Conservation (phyloP, 1,140 invertebrate genomes). For the Trichonephila clavata region DNA sequence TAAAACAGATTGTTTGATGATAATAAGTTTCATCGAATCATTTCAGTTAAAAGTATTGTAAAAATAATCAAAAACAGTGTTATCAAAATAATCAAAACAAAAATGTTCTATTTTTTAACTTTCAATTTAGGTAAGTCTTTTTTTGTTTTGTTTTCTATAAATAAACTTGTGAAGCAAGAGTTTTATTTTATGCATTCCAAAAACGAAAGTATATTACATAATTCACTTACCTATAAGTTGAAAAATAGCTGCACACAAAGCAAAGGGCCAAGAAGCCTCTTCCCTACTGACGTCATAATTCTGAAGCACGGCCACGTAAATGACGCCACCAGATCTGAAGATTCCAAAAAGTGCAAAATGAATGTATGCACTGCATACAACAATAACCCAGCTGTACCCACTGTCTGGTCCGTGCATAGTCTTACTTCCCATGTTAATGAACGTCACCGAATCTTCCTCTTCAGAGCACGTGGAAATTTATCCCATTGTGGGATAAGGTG, state of each 20-base stretch:
- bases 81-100: too few relatives aligned
- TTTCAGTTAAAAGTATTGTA: too few relatives aligned
- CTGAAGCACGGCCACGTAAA: constrained; percentile 77
- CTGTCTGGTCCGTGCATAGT: constrained; percentile 48
- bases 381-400: constrained; percentile 75
- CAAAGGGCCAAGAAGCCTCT: constrained; percentile 78
- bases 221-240: constrained; percentile 66
- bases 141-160: too few relatives aligned
- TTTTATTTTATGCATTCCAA: neutral
- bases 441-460: neutral
- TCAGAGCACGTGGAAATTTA: neutral
- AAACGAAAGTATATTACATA: neutral
- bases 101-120: too few relatives aligned
- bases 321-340: constrained; percentile 77
- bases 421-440: neutral
- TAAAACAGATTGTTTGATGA: too few relatives aligned
- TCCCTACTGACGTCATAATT: constrained; percentile 77
- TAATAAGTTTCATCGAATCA: too few relatives aligned
- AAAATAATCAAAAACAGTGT: too few relatives aligned
- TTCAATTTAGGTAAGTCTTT: too few relatives aligned
- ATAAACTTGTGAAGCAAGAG: too few relatives aligned
- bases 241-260: constrained; percentile 66
- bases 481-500: constrained; percentile 14
- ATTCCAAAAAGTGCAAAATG: constrained; percentile 78
- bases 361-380: constrained; percentile 74